Conservation (phyloP, 2,888 invertebrate species). For the Asteroscopus sphinx region DNA sequence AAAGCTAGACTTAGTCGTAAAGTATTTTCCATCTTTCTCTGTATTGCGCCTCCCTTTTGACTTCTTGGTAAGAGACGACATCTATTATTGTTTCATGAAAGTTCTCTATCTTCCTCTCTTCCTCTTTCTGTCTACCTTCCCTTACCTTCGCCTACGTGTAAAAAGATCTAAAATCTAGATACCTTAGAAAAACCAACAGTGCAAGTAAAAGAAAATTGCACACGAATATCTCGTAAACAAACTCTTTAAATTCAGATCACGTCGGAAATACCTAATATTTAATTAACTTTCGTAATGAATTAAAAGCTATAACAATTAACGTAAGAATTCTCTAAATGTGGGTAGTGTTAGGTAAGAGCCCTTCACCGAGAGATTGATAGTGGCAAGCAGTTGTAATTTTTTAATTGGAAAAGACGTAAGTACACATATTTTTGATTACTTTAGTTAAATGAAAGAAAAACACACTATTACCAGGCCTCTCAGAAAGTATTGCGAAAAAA, state of each 20-base stretch:
- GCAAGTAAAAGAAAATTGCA: too few relatives aligned
- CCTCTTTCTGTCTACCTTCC: too few relatives aligned
- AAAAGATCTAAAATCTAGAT: too few relatives aligned
- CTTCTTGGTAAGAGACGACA: too few relatives aligned
- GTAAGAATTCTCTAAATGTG: conserved; percentile 21
- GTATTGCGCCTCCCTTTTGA: too few relatives aligned
- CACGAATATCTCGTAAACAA: background rate
- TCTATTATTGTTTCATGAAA: too few relatives aligned
- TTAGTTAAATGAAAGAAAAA: conserved; percentile 28
- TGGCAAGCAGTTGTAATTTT: conserved; percentile 21
- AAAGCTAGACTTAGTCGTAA: too few relatives aligned
- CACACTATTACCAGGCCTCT: conserved; percentile 2
- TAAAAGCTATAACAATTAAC: conserved; percentile 18
- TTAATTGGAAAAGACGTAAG: conserved; percentile 36
- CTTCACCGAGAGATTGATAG: conserved; percentile 46
- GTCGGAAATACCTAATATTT: conserved; percentile 9
- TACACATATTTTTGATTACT: conserved; percentile 7
- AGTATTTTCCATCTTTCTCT: too few relatives aligned
- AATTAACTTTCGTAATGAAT: conserved; percentile 35
- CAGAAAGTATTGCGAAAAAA: too few relatives aligned
- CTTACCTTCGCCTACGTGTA: too few relatives aligned
- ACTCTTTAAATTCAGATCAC: conserved; percentile 1
- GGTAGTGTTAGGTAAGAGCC: conserved; percentile 32
- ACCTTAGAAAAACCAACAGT: too few relatives aligned
- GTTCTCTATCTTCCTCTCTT: too few relatives aligned